Percentiles rank a stretch among this genome's conserved stretches.
Evolutionary conservation across 2,797 vertebrate species (phyloP).

Genomic region (Sebastes vulpes): DNA sequence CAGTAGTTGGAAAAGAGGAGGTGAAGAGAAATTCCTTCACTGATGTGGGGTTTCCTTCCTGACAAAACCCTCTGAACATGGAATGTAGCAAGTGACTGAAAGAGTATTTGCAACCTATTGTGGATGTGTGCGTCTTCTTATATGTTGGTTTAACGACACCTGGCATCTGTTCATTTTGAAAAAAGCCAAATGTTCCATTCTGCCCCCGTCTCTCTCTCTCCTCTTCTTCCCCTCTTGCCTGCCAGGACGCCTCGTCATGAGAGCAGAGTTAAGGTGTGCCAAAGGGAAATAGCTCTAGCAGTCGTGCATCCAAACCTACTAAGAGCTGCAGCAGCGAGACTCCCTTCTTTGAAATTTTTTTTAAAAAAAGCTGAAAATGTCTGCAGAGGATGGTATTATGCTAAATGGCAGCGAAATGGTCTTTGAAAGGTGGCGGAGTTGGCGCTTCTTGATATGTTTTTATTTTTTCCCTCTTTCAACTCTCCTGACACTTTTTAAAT

Average conservation of each 20-base stretch:
- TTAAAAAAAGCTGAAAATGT: not conserved
- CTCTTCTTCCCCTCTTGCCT: conserved; percentile 51
- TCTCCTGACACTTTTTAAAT: not conserved
- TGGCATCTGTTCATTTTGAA: conserved; percentile 21
- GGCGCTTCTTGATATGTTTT: not conserved
- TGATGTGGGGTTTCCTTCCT: conserved; percentile 43
- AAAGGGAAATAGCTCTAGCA: conserved; percentile 72
- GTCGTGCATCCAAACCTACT: conserved; percentile 49
- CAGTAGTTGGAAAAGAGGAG: conserved; percentile 9
- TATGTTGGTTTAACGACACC: conserved; percentile 25
- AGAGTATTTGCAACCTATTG: conserved; percentile 17
- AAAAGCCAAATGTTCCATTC: conserved; percentile 52
- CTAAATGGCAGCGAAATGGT: not conserved
- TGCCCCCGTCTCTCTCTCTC: conserved; percentile 13
- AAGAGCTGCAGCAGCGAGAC: conserved; percentile 24
- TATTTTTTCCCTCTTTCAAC: not conserved
- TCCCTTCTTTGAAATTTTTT: not conserved
- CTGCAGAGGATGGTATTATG: conserved; percentile 3
- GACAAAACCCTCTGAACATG: conserved; percentile 43
- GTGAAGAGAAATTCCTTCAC: conserved; percentile 36
- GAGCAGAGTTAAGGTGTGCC: conserved; percentile 48
- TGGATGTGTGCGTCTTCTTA: conserved; percentile 14
- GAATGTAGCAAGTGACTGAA: conserved; percentile 30
- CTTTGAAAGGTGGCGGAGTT: not conserved
- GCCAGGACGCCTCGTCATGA: conserved; percentile 62